These are phyloP conservation scores for Dinothrombium tinctorium DNA, from an alignment of 1,140 invertebrate genomes.

Conservation along the genomic window DNA sequence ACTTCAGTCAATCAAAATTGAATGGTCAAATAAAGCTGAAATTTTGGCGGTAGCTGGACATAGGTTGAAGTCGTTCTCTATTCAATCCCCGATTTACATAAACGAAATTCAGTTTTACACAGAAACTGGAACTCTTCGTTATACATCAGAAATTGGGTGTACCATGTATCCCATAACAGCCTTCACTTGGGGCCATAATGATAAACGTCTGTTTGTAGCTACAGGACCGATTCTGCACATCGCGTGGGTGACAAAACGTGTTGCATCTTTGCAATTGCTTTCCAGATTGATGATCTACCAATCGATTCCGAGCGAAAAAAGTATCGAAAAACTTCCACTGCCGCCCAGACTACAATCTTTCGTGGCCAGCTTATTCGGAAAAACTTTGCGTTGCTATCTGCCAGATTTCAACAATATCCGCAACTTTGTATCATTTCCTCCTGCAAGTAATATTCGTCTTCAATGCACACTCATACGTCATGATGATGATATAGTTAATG, in stretches of 20 bases:
- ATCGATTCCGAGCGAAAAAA: constrained; percentile 28
- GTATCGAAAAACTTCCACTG: constrained; percentile 42
- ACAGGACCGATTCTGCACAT: constrained; percentile 58
- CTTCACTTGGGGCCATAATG: constrained; percentile 92
- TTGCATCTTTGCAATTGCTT: constrained; percentile 66
- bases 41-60: constrained; percentile 66
- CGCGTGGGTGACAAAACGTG: constrained; percentile 48
- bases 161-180: constrained; percentile 56
- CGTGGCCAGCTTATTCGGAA: constrained; percentile 67
- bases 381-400: constrained; percentile 89
- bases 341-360: constrained; percentile 57
- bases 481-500: constrained; percentile 31
- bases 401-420: constrained; percentile 62
- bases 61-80: neutral
- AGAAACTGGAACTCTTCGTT: constrained; percentile 2
- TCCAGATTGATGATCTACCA: constrained; percentile 44
- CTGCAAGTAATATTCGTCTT: constrained; percentile 49
- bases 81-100: neutral
- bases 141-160: constrained; percentile 1
- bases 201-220: constrained; percentile 72
- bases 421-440: constrained; percentile 77
- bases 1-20: constrained; percentile 47
- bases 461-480: constrained; percentile 92
- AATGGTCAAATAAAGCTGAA: constrained; percentile 87
- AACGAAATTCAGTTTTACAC: neutral